phyloP scores from a whole-genome alignment of 1,140 invertebrate species.

The Drosophila chauvacae region DNA sequence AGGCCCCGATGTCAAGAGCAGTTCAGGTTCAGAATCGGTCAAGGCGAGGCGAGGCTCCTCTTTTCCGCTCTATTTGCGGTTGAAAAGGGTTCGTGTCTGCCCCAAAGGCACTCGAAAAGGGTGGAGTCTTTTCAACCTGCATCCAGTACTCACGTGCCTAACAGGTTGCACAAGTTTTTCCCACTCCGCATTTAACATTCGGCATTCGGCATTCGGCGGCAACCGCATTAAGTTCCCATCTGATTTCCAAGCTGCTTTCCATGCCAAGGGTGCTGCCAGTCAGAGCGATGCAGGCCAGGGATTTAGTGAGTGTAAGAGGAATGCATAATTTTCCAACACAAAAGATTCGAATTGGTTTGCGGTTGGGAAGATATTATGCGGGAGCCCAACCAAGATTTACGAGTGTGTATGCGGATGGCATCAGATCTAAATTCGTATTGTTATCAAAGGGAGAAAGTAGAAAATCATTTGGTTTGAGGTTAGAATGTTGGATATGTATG shows the following conservation, averaged over 20 bases:
- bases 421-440: constrained; percentile 2
- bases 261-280: constrained; percentile 19
- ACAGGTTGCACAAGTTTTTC: constrained; percentile 55
- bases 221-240: constrained; percentile 18
- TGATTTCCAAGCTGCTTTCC: constrained; percentile 33
- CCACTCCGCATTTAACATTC: constrained; percentile 14
- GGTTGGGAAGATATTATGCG: constrained; percentile 38
- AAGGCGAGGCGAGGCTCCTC: constrained; percentile 49
- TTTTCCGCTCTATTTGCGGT: constrained; percentile 47
- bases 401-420: constrained; percentile 4
- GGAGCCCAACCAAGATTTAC: constrained; percentile 4
- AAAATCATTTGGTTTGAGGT: not conserved
- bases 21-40: constrained; percentile 62
- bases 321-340: constrained; percentile 57
- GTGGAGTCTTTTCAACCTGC: constrained; percentile 13
- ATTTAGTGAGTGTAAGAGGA: constrained; percentile 13
- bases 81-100: constrained; percentile 39
- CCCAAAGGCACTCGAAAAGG: constrained; percentile 26
- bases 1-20: constrained; percentile 61
- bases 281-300: constrained; percentile 6
- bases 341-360: constrained; percentile 23
- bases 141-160: constrained; percentile 43
- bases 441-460: not conserved
- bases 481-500: too few relatives aligned
- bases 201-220: constrained; percentile 9